phyloP scores from a whole-genome alignment of 1,140 invertebrate genomes.

The Drosophila sturtevanti region DNA sequence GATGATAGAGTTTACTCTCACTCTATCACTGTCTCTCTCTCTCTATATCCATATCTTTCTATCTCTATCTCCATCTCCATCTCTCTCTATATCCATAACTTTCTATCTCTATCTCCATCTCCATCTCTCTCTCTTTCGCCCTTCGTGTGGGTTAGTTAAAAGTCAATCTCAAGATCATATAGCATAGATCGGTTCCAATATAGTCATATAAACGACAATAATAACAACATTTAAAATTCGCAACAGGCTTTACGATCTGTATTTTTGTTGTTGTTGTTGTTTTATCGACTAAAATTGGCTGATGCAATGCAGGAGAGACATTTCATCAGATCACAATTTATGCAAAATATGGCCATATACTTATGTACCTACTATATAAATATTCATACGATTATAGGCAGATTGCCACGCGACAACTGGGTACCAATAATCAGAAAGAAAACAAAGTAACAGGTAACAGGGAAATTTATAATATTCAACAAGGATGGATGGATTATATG shows the following conservation, averaged over 20 bases:
- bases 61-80: no score
- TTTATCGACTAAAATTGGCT: constrained; percentile 59
- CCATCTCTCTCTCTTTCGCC: neutral
- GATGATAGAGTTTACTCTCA: no score
- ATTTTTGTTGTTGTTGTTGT: constrained; percentile 58
- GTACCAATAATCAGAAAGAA: neutral
- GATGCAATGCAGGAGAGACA: constrained; percentile 71
- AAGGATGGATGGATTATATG: no score
- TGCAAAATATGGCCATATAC: constrained; percentile 47
- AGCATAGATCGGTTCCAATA: constrained; percentile 35
- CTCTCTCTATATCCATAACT: neutral
- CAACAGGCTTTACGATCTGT: constrained; percentile 56
- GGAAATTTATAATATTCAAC: neutral
- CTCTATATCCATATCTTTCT: neutral
- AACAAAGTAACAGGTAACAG: neutral
- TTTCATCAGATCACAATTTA: constrained; percentile 65
- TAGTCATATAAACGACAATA: constrained; percentile 42
- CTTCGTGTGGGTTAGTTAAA: neutral
- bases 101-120: neutral
- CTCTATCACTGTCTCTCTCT: no score
- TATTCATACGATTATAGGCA: constrained; percentile 21
- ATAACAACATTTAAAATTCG: constrained; percentile 45
- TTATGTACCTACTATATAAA: constrained; percentile 34
- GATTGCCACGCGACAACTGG: neutral
- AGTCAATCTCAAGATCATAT: constrained; percentile 23